These are phyloP conservation scores for Hippocampus abdominalis DNA, from an alignment of 2,113 vertebrate genomes.

Conservation along the genomic window DNA sequence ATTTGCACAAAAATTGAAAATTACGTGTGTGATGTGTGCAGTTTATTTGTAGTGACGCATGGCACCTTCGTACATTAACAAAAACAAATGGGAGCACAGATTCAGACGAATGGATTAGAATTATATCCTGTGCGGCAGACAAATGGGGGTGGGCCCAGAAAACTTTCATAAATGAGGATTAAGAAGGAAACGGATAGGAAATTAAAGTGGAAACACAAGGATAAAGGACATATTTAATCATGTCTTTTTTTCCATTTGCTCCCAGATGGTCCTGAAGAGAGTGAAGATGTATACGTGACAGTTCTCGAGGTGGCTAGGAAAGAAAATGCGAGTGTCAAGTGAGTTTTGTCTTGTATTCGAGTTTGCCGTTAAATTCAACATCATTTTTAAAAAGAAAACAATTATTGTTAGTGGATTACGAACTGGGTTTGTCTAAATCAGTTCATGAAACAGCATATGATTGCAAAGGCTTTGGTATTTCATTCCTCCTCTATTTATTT, in stretches of 20 bases:
- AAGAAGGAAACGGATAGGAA: constrained; percentile 16
- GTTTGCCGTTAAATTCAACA: neutral
- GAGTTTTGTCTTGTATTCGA: neutral
- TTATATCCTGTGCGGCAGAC: constrained; percentile 14
- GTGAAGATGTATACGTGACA: constrained; percentile 27
- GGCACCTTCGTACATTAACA: constrained; percentile 4
- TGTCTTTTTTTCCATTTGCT: constrained; percentile 46
- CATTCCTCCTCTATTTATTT: neutral
- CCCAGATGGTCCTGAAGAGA: constrained; percentile 40
- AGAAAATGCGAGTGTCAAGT: neutral
- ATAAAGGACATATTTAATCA: constrained; percentile 53
- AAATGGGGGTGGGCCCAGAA: constrained; percentile 3
- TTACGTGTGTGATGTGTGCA: neutral
- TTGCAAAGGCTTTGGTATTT: neutral
- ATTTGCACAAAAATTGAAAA: neutral
- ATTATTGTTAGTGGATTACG: neutral
- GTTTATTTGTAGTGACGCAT: neutral
- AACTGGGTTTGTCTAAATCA: neutral
- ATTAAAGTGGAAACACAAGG: constrained; percentile 36
- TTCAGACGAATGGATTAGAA: constrained; percentile 21
- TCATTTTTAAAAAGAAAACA: neutral
- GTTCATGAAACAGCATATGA: neutral
- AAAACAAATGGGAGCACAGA: constrained; percentile 15
- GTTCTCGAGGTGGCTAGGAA: constrained; percentile 11
- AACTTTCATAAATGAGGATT: constrained; percentile 10